Conservation (phyloP, 2,797 vertebrate species). For the Coreius guichenoti region DNA sequence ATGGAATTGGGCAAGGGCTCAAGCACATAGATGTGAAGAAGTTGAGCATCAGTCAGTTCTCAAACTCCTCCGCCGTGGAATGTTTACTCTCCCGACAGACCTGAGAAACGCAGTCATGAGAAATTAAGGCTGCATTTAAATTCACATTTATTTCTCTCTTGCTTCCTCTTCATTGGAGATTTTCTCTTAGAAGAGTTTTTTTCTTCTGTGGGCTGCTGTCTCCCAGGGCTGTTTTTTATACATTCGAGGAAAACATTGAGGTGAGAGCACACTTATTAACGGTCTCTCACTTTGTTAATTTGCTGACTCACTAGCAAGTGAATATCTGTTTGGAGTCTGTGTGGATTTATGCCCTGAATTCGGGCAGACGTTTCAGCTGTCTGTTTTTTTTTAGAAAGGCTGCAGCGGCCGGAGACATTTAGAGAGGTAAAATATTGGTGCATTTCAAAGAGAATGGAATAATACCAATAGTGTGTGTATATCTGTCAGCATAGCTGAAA, state of each 20-base stretch:
- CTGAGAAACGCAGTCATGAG: constrained; percentile 11
- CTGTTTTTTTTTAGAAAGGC: constrained; percentile 19
- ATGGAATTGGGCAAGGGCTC: not conserved
- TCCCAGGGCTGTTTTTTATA: constrained; percentile 23
- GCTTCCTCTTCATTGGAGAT: not conserved
- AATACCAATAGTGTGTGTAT: constrained; percentile 6
- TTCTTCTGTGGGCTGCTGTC: not conserved
- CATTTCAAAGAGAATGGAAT: constrained; percentile 11
- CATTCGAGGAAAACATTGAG: constrained; percentile 2
- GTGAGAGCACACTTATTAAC: constrained; percentile 36
- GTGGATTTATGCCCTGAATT: constrained; percentile 23
- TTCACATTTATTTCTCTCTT: not conserved
- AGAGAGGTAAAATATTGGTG: constrained; percentile 5
- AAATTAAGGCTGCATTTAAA: constrained; percentile 25
- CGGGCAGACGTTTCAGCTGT: not conserved
- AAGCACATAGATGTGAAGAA: constrained; percentile 14
- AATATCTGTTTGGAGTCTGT: constrained; percentile 16
- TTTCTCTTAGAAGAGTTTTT: not conserved
- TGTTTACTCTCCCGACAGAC: not conserved
- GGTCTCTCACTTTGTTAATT: constrained; percentile 31
- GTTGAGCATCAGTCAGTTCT: constrained; percentile 10
- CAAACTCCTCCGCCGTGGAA: not conserved
- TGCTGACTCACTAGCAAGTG: constrained; percentile 26
- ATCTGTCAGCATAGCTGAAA: not conserved
- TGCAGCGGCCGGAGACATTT: not conserved